Base-by-base conservation (phyloP, 2,797 vertebrate species). In the Ficedula albicollis region DNA sequence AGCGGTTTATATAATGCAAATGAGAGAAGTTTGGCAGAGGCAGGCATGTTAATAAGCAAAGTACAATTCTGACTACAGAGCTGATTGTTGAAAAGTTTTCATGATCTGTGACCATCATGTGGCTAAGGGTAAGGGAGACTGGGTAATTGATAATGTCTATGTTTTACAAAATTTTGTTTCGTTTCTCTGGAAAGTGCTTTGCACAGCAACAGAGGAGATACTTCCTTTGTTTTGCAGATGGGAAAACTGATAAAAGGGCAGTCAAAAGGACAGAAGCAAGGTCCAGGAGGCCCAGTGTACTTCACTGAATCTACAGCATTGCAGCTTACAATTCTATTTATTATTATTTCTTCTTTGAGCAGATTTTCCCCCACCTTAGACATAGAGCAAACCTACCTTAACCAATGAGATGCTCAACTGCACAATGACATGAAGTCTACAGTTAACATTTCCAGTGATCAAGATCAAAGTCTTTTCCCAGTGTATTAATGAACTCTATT, bases 1-100 rank as follows among this genome's bases (percentile, higher is more conserved):
- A 95, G 90, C 14, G 23, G 75, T 69, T 93, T 89, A 51, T 68
- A 15, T 59, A 78, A 88, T 83, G 80, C 49, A 95, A 94, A 95
- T 83, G 67, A 66, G 23, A 75, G 39, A 89, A 81, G 10, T 51
- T 81, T 79, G 52, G 30, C 27, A 49, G 64, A 72, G 23, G 25
- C 21, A 30, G 19, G 29, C 63, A 44, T 44, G 25, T 54, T 89
- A 92, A 89, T 56, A 70, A 84, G 22, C 12, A 76, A 89, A 72
- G 36, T 67, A 70, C 12, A 56, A 54, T 84, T 81, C 72, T 75
- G 60, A 87, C 76, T 58, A 48, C n/a, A n/a, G 15, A 84, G 30
- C 5, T 79, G 14, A 13, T 55, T 7, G 1, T 23, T n/a, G 7
- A 55, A 89, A 88, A 79, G 25, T 48, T 89, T 89, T 80, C 43